Conservation (phyloP, 2,888 invertebrate genomes). For the Corbicula japonica region DNA sequence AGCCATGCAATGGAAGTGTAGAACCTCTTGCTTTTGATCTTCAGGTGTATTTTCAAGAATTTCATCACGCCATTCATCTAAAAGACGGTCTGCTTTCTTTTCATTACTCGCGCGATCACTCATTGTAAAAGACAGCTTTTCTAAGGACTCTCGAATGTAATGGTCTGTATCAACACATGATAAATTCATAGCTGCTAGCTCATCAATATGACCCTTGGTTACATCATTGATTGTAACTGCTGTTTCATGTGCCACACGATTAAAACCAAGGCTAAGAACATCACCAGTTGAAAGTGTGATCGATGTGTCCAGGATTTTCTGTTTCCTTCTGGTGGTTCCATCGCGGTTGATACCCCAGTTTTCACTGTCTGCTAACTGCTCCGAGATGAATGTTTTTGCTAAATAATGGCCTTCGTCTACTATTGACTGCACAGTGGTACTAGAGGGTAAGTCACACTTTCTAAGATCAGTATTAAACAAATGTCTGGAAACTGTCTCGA, state of each 20-base stretch:
- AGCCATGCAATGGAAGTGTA: too few relatives aligned
- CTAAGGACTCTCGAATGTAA: too few relatives aligned
- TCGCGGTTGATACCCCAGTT: constrained; percentile 53
- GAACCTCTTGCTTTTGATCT: too few relatives aligned
- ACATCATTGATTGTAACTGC: constrained; percentile 32
- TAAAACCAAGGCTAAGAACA: too few relatives aligned
- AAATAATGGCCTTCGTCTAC: constrained; percentile 44
- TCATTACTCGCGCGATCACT: too few relatives aligned
- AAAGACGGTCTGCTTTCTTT: too few relatives aligned
- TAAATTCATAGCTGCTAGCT: background rate
- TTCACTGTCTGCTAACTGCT: constrained; percentile 6
- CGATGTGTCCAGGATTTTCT: constrained; percentile 54
- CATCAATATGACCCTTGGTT: constrained; percentile 35
- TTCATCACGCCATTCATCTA: too few relatives aligned
- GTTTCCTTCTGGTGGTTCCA: constrained; percentile 49
- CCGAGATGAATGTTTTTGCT: constrained; percentile 50
- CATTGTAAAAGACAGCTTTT: too few relatives aligned
- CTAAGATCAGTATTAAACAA: background rate
- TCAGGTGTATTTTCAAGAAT: too few relatives aligned
- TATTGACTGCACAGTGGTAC: constrained; percentile 11
- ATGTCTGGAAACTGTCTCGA: constrained; percentile 18
- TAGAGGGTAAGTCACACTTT: background rate
- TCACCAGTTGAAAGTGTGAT: constrained; percentile 43
- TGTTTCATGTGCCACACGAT: constrained; percentile 45
- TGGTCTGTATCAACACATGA: background rate